Percentiles rank a stretch among this genome's conserved stretches.
phyloP scores from a whole-genome alignment of 2,888 invertebrate species.

The Ennomos quercinarius region DNA sequence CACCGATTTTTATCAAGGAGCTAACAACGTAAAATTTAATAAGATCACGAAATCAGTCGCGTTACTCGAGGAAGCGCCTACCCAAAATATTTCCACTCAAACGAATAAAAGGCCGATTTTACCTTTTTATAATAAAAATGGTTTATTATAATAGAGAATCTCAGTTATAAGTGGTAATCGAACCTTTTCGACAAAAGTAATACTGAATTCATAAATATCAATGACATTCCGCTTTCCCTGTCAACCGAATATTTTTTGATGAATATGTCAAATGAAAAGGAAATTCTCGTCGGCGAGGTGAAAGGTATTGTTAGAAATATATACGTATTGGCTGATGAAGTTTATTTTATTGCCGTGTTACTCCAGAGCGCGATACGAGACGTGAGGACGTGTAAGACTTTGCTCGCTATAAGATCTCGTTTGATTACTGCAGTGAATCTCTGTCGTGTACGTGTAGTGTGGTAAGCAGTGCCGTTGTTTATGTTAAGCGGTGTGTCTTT shows the following conservation, averaged over 20 bases:
- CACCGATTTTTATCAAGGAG: background rate
- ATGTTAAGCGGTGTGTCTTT: background rate
- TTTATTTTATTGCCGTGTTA: conserved; percentile 21
- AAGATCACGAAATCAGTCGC: conserved; percentile 42
- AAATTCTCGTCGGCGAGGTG: conserved; percentile 21
- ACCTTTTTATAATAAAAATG: conserved; percentile 42
- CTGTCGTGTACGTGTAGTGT: background rate
- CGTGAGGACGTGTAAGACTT: conserved; percentile 7
- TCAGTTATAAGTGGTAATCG: conserved; percentile 44
- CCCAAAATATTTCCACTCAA: conserved; percentile 38
- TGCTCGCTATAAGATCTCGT: conserved; percentile 8
- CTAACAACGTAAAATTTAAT: conserved; percentile 22
- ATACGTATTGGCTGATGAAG: conserved; percentile 24
- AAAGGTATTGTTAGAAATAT: conserved; percentile 25
- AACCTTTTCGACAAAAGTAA: conserved; percentile 39
- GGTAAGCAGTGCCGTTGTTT: background rate
- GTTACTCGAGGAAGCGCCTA: conserved; percentile 40
- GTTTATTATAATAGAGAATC: conserved; percentile 47
- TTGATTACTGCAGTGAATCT: conserved; percentile 19
- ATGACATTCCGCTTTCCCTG: conserved; percentile 34
- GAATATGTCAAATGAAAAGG: conserved; percentile 26
- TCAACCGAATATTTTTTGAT: conserved; percentile 18
- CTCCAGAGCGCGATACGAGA: conserved; percentile 13
- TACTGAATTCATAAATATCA: conserved; percentile 42
- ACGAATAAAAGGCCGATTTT: conserved; percentile 47